A percentile compares a stretch with the other conserved stretches of the same genome.
Conservation (phyloP, 2,797 vertebrate species). For the Peromyscus attwateri region DNA sequence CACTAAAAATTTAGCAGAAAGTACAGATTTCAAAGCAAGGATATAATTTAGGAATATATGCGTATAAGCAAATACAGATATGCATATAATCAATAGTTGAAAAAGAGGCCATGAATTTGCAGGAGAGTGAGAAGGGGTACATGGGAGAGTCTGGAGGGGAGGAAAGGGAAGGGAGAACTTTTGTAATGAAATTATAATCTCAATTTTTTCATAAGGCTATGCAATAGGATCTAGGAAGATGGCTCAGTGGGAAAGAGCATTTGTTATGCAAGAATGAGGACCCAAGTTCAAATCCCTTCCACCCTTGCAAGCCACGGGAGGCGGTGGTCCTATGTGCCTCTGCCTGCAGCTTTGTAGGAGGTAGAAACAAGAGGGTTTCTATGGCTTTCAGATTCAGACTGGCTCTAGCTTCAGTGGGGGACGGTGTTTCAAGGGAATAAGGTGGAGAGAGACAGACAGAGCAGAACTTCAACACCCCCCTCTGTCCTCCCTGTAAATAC, state of each 20-base stretch:
- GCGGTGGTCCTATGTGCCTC: not conserved
- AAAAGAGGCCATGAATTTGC: not conserved
- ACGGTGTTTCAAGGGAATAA: not conserved
- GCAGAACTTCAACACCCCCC: no score
- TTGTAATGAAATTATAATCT: not conserved
- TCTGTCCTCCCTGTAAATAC: no score
- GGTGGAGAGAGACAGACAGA: not conserved
- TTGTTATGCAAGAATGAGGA: no score
- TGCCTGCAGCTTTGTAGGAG: no score
- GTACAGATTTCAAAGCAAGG: not conserved
- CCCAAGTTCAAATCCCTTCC: not conserved
- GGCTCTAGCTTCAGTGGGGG: not conserved
- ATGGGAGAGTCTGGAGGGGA: no score
- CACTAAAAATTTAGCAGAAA: conserved; percentile 42
- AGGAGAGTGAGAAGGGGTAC: not conserved
- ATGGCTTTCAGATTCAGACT: not conserved
- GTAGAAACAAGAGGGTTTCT: not conserved
- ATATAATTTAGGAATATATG: not conserved
- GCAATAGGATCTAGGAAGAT: not conserved
- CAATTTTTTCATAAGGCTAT: not conserved
- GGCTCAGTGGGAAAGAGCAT: not conserved
- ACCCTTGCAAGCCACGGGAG: no score
- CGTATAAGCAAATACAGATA: not conserved
- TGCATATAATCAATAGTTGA: not conserved
- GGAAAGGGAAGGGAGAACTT: not conserved